These are phyloP conservation scores for Amblyteles armatorius DNA, from an alignment of 2,888 invertebrate genomes.

Conservation along the genomic window DNA sequence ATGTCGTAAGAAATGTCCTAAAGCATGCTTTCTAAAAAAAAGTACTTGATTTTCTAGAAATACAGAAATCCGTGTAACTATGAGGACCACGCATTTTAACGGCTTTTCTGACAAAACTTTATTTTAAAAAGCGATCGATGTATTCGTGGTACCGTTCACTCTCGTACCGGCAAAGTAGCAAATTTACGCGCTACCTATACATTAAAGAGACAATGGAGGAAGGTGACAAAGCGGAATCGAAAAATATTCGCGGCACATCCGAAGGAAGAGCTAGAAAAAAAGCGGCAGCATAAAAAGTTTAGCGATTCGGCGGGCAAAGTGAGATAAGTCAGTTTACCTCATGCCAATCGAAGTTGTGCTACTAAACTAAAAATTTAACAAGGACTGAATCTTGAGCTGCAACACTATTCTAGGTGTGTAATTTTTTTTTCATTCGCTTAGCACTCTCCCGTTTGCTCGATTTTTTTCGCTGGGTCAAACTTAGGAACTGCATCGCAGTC, in stretches of 20 bases:
- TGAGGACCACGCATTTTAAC: constrained; percentile 1
- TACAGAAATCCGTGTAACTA: constrained; percentile 69
- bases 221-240: constrained; percentile 39
- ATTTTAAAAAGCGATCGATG: background rate
- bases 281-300: background rate
- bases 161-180: no score
- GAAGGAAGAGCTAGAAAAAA: constrained; percentile 29
- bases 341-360: background rate
- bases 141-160: background rate
- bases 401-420: background rate
- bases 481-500: constrained; percentile 18
- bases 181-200: no score
- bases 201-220: background rate
- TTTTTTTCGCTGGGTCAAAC: constrained; percentile 12
- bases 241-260: constrained; percentile 4
- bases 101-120: background rate
- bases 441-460: background rate
- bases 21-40: background rate
- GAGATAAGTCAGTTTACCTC: background rate
- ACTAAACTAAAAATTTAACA: background rate
- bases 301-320: background rate
- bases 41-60: constrained; percentile 82
- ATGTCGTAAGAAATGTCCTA: constrained; percentile 58
- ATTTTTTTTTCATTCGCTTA: background rate
- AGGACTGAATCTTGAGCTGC: background rate